Evolutionary conservation across 2,113 vertebrate genomes (phyloP).

Genomic region (Halcyon senegalensis): DNA sequence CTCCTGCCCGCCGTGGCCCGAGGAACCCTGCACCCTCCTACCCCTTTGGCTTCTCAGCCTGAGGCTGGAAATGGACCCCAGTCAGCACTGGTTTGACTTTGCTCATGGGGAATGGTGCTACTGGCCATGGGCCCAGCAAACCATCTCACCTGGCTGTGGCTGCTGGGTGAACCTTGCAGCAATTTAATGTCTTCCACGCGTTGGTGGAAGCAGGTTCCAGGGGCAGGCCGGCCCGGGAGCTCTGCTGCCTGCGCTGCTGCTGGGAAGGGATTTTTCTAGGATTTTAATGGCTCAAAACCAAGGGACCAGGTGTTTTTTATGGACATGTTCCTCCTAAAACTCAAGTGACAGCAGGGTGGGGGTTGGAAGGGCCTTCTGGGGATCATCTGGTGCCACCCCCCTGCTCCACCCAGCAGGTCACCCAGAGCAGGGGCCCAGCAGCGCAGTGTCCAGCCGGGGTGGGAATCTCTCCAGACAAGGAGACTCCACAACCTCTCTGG

Average conservation of each 20-base stretch:
- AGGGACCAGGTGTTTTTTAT: neutral
- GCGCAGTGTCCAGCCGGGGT: neutral
- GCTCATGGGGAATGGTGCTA: fast-evolving
- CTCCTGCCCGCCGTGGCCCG: fast-evolving
- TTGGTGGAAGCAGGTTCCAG: neutral
- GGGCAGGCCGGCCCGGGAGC: neutral
- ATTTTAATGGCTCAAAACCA: neutral
- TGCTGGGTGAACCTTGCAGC: neutral
- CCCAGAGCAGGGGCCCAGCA: neutral
- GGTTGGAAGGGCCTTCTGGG: neutral
- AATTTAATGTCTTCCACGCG: fast-evolving
- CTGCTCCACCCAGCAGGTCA: neutral
- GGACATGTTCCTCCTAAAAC: neutral
- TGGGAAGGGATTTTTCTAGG: fast-evolving
- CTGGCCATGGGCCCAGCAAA: neutral
- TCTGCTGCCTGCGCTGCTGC: neutral
- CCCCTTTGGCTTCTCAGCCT: neutral
- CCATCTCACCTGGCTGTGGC: fast-evolving
- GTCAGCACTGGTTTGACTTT: fast-evolving
- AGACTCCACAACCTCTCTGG: neutral
- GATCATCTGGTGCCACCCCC: neutral
- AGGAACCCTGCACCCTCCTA: neutral
- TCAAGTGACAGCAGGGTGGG: neutral
- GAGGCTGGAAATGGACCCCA: neutral
- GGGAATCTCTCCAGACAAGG: neutral